Evolutionary conservation across 2,113 vertebrate genomes (phyloP).

Genomic region (Entomyzon cyanotis): DNA sequence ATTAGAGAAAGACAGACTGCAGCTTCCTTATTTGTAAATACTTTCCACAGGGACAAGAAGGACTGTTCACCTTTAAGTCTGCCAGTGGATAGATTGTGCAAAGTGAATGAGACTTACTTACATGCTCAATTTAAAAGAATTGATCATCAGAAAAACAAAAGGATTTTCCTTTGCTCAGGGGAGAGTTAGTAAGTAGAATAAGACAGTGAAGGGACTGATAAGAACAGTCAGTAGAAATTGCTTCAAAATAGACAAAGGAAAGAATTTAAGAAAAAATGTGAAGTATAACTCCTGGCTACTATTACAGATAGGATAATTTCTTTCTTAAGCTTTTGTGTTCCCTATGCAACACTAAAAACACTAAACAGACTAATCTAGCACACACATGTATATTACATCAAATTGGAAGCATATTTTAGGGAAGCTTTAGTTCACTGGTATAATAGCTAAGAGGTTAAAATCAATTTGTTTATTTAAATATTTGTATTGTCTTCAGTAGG

Average conservation of each 20-base stretch:
- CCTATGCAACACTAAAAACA: background rate
- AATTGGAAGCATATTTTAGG: background rate
- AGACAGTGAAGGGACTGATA: background rate
- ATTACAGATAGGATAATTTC: background rate
- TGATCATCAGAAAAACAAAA: background rate
- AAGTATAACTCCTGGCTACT: background rate
- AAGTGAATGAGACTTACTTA: background rate
- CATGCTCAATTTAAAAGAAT: slow-evolving; percentile 17
- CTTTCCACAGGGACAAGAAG: background rate
- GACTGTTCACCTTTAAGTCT: background rate
- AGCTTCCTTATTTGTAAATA: background rate
- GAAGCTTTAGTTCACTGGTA: background rate
- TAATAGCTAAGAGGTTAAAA: background rate
- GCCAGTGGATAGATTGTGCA: background rate
- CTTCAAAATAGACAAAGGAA: background rate
- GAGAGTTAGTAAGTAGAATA: slow-evolving; percentile 1
- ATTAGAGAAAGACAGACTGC: background rate
- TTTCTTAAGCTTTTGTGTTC: background rate
- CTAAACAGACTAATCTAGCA: background rate
- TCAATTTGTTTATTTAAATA: background rate
- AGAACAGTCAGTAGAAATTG: background rate
- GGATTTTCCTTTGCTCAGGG: background rate
- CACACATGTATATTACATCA: background rate
- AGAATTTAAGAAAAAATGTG: background rate
- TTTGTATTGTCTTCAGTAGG: background rate